A percentile compares a stretch with the other conserved stretches of the same genome.
These are phyloP conservation scores for Garra rufa DNA, from an alignment of 2,113 vertebrate species.

Conservation along the genomic window DNA sequence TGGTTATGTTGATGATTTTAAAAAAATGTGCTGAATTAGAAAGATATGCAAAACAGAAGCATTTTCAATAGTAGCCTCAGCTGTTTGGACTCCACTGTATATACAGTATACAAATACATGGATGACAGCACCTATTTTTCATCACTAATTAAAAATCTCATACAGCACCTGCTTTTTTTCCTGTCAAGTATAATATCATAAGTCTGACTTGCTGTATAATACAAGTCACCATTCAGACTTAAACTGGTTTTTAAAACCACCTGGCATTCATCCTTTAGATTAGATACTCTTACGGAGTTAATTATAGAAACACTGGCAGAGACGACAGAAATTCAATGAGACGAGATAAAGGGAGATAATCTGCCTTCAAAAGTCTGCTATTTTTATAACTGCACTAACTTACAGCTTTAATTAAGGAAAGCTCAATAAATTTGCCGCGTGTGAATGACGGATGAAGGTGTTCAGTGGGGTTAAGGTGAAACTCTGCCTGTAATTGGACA, in stretches of 20 bases:
- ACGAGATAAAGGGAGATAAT: conserved; percentile 25
- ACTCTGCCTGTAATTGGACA: conserved; percentile 37
- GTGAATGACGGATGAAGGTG: conserved; percentile 4
- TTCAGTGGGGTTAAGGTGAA: conserved; percentile 12
- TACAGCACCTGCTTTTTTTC: background rate
- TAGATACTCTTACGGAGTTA: background rate
- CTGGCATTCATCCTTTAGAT: background rate
- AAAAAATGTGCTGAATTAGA: too few species aligned
- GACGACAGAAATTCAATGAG: conserved; percentile 4
- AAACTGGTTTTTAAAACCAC: background rate
- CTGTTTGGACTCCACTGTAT: background rate
- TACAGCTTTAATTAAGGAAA: conserved; percentile 9
- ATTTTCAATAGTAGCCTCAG: background rate
- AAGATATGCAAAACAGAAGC: background rate
- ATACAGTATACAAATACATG: background rate
- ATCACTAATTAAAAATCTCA: background rate
- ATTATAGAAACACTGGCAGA: background rate
- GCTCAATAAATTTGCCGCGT: background rate
- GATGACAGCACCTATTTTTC: background rate
- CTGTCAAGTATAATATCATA: background rate
- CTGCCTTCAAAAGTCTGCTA: background rate
- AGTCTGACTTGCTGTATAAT: background rate
- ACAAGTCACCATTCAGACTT: background rate
- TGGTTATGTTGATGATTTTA: too few species aligned
- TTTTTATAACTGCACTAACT: background rate